These are phyloP conservation scores for Noctua janthe DNA, from an alignment of 2,888 invertebrate genomes.

Conservation along the genomic window DNA sequence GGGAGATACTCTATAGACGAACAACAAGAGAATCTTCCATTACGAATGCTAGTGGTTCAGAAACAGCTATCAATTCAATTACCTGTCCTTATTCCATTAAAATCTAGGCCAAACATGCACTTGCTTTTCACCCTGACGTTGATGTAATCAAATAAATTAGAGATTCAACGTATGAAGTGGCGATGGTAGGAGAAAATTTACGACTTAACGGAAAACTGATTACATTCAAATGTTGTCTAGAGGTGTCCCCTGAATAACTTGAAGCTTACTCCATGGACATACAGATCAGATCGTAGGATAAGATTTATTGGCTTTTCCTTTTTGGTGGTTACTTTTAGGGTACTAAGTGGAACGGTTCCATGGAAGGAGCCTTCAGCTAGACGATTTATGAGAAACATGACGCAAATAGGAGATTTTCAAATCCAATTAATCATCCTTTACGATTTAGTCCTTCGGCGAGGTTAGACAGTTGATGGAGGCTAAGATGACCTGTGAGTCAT, in stretches of 20 bases:
- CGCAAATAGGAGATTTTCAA: background rate
- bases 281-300: conserved; percentile 43
- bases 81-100: conserved; percentile 14
- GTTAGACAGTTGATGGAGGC: background rate
- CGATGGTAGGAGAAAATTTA: conserved; percentile 58
- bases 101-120: conserved; percentile 17
- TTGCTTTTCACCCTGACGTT: conserved; percentile 32
- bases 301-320: conserved; percentile 52
- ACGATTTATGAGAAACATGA: background rate
- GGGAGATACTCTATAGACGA: no score
- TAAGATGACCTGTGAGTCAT: background rate
- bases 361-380: background rate
- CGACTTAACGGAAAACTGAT: conserved; percentile 57
- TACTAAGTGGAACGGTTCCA: conserved; percentile 10
- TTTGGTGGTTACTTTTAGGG: conserved; percentile 22
- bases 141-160: conserved; percentile 46
- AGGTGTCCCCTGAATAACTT: conserved; percentile 60
- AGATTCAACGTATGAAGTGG: conserved; percentile 49
- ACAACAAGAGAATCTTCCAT: background rate
- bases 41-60: background rate
- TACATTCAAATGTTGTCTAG: conserved; percentile 49
- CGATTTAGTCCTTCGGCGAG: background rate
- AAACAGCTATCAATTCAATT: conserved; percentile 2
- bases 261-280: conserved; percentile 39
- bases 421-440: background rate